Evolutionary conservation across 2,888 invertebrate species (phyloP), one percentile per base, ranked within the genome.

Genomic region (Maniola hyperantus): DNA sequence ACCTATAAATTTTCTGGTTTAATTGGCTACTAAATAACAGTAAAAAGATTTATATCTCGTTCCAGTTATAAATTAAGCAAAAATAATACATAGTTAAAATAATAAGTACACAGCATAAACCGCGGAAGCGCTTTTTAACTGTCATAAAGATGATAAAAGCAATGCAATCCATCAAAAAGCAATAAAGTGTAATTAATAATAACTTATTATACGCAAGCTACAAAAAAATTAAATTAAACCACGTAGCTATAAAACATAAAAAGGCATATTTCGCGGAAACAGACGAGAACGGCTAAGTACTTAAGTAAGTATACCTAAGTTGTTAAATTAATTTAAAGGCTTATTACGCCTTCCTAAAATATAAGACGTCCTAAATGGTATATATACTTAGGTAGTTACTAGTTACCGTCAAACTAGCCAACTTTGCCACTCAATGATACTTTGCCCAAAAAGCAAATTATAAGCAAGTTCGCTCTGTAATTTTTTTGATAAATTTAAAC

Each of bases 101-200:
- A 42, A 36, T 62, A 53, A 33, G 10, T 4, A 39, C 39, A 46
- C 63, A 63, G 55, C 55, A 55, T 55, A 26, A 54, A 55, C 44
- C 18, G 39, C 55, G 55, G 63, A 55, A 55, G 46, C 13, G 46
- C 34, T 42, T 62, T 53, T 44, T 39, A 50, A 39, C 44, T 55
- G 63, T 46, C 63, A 46, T 55, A 34, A 55, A 34, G 55, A 42
- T 33, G 42, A 44, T 54, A 53, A 63, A 46, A 63, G 36, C 54
- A 55, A 42, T 54, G 54, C 54, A 53, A 62, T 63, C 54, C 63
- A 63, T 63, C 63, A 54, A 34, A 44, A 53, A n/a, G 20, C 7
- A 44, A 54, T 63, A 53, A 63, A 63, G 42, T 53, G 42, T 20
- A 63, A 62, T 44, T 62, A 62, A 53, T 42, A 44, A 20, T 50